Evolutionary conservation across 1,140 invertebrate species (phyloP).

Genomic region (Tetramorium simillimum): DNA sequence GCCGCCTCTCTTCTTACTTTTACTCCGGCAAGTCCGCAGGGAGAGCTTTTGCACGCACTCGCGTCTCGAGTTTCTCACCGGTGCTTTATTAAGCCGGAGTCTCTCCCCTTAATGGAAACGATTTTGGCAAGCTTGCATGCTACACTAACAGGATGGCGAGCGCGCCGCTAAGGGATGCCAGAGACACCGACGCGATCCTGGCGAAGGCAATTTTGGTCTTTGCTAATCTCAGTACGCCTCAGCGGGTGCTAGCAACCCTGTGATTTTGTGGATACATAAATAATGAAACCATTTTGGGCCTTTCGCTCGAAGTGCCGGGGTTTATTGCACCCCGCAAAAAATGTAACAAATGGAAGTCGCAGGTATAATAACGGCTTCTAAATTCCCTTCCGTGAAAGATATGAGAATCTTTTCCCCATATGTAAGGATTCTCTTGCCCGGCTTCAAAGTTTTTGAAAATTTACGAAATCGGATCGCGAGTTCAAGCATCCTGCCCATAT

Average conservation of each 20-base stretch:
- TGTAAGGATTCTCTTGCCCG: background rate
- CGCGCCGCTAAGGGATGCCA: slow-evolving; percentile 17
- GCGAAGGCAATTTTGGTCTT: slow-evolving; percentile 10
- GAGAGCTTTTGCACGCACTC: slow-evolving; percentile 73
- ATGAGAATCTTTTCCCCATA: background rate
- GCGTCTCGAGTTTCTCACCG: slow-evolving; percentile 74
- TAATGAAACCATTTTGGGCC: background rate
- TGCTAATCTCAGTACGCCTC: slow-evolving; percentile 22
- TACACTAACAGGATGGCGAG: slow-evolving; percentile 29
- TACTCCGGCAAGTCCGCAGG: slow-evolving; percentile 41
- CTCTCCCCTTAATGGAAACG: slow-evolving; percentile 35
- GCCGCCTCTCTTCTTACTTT: slow-evolving; percentile 52
- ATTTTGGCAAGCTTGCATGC: slow-evolving; percentile 54
- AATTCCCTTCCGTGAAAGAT: background rate
- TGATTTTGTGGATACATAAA: slow-evolving; percentile 37
- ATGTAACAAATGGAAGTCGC: background rate
- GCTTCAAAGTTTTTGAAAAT: background rate
- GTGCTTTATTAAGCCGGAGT: slow-evolving; percentile 73
- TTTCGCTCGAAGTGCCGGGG: background rate
- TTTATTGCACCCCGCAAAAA: background rate
- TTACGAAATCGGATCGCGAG: background rate
- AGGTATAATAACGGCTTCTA: background rate
- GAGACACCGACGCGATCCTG: slow-evolving; percentile 19
- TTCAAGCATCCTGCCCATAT: background rate
- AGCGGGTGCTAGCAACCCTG: background rate